Base-by-base conservation (phyloP, 37 sponge, comb jelly and placozoan species). In the Beroe forskalii region DNA sequence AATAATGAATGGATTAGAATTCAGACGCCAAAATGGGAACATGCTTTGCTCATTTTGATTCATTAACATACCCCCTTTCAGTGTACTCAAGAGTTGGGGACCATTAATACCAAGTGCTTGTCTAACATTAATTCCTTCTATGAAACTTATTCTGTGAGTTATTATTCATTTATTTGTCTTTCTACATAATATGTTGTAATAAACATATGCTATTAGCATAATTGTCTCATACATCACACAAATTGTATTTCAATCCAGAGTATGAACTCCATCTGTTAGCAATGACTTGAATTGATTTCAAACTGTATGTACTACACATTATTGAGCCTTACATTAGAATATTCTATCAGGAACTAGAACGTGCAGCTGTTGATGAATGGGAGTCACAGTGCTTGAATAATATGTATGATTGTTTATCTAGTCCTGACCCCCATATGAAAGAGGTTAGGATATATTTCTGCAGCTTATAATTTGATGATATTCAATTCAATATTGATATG, bases 371-470 rank as follows among this genome's bases (percentile, higher is more conserved):
- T 12, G 4, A 41, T n/a, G 4, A 22, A 23, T 80, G 86, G 86
- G 86, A 37, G 4, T 25, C n/a, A 25, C 55, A 80, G 30, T 80
- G 86, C 42, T 23, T 1, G 1, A 30, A 80, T 80, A 80, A 80
- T 37, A 43, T 80, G 3, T 80, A 80, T 25, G 55, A 44, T 25
- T 80, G 86, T n/a, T 23, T 80, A 44, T 3, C 86, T 27, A 80
- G 86, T 27, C 86, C 86, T 25, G 86, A 80, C 42, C 48, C 30
- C 12, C 55, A 48, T 6, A 6, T 48, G 6, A 48, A 48, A 48
- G 55, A 48, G 55, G 55, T 48, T n/a, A n/a, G n/a, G n/a, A n/a
- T n/a, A n/a, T n/a, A n/a, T n/a, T n/a, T n/a, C n/a, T n/a, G n/a
- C n/a, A n/a, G n/a, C n/a, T n/a, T n/a, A n/a, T n/a, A n/a, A n/a